Conservation (phyloP, 1,140 invertebrate genomes). For the Nilaparvata lugens region DNA sequence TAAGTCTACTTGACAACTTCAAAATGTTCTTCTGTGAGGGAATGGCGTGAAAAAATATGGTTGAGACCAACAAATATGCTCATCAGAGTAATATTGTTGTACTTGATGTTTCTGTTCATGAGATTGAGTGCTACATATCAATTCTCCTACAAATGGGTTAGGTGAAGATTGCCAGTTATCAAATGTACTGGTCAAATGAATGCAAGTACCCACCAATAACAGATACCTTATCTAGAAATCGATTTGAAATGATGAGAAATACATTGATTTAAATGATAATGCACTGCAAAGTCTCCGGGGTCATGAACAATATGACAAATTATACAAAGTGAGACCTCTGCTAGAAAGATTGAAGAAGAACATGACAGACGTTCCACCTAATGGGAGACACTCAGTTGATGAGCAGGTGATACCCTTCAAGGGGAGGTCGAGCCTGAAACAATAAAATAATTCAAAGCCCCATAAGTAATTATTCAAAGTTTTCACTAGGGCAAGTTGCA, state of each 20-base stretch:
- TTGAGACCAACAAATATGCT: not conserved
- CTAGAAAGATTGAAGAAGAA: slow-evolving; percentile 25
- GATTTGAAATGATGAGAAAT: not conserved
- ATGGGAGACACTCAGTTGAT: slow-evolving; percentile 30
- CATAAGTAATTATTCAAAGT: slow-evolving; percentile 32
- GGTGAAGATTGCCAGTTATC: not conserved
- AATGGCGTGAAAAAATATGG: not conserved
- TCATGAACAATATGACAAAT: not conserved
- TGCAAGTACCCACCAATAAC: not conserved
- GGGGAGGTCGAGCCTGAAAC: slow-evolving; percentile 27
- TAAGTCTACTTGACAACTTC: too few relatives aligned
- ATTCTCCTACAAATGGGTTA: not conserved
- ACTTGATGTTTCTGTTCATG: not conserved
- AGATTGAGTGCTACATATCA: not conserved
- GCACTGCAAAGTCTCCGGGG: not conserved
- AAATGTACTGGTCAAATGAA: not conserved
- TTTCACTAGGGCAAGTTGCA: slow-evolving; percentile 20
- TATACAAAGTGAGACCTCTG: slow-evolving; percentile 8
- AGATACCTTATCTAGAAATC: not conserved
- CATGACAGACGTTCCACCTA: slow-evolving; percentile 20
- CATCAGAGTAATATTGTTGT: not conserved
- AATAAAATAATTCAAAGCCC: slow-evolving; percentile 32
- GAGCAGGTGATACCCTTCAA: slow-evolving; percentile 32
- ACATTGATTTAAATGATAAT: not conserved
- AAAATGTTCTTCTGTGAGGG: not conserved